Conservation (phyloP, 2,113 vertebrate species). For the Oryctolagus cuniculus region mOryCun1.1 NC_091443.1:10739001-10739500, state of each 20-base stretch:
- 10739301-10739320: neutral
- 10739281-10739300: neutral
- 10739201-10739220: too few species aligned
- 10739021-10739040: too few species aligned
- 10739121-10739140: too few species aligned
- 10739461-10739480: neutral
- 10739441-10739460: constrained; percentile 27
- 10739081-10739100: too few species aligned
- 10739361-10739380: neutral
- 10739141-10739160: too few species aligned
- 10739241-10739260: neutral
- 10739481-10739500: neutral
- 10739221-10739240: neutral
- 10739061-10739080: too few species aligned
- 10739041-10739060: too few species aligned
- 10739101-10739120: too few species aligned
- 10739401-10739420: neutral
- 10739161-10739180: too few species aligned
- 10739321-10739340: neutral
- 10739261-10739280: neutral
- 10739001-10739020: too few species aligned
- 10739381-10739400: neutral
- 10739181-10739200: too few species aligned
- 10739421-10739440: neutral
- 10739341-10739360: neutral